These are phyloP conservation scores for Sisyra nigra DNA, from an alignment of 2,888 invertebrate species.

Conservation along the genomic window DNA sequence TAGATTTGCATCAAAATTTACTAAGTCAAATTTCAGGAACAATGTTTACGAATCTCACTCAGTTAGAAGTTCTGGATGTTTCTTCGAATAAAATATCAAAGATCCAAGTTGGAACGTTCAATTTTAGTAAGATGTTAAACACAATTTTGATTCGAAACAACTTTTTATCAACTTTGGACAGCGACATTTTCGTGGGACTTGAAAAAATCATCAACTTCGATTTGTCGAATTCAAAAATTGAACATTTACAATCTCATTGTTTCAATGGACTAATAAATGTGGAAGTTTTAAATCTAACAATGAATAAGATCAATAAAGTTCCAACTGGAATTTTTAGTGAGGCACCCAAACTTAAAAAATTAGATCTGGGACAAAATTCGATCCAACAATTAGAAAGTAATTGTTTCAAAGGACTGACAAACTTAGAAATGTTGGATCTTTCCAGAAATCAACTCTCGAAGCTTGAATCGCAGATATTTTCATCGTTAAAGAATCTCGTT, in stretches of 20 bases:
- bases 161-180: not conserved
- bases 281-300: constrained; percentile 6
- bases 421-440: not conserved
- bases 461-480: not conserved
- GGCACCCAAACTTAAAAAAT: constrained; percentile 5
- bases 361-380: constrained; percentile 6
- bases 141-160: not conserved
- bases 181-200: constrained; percentile 6
- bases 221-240: constrained; percentile 9
- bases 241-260: constrained; percentile 9
- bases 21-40: constrained; percentile 4
- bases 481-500: not conserved
- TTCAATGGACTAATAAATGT: constrained; percentile 9
- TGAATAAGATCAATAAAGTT: constrained; percentile 8
- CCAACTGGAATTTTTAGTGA: constrained; percentile 7
- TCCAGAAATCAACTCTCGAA: not conserved
- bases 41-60: constrained; percentile 6
- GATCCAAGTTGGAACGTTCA: constrained; percentile 8
- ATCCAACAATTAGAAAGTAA: not conserved
- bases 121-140: constrained; percentile 1
- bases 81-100: constrained; percentile 7
- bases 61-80: constrained; percentile 8
- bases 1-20: constrained; percentile 9
- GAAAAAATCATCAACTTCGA: constrained; percentile 8
- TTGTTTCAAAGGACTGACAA: not conserved